These are phyloP conservation scores for Azemiops feae DNA, from an alignment of 2,113 vertebrate species.

Conservation along the genomic window DNA sequence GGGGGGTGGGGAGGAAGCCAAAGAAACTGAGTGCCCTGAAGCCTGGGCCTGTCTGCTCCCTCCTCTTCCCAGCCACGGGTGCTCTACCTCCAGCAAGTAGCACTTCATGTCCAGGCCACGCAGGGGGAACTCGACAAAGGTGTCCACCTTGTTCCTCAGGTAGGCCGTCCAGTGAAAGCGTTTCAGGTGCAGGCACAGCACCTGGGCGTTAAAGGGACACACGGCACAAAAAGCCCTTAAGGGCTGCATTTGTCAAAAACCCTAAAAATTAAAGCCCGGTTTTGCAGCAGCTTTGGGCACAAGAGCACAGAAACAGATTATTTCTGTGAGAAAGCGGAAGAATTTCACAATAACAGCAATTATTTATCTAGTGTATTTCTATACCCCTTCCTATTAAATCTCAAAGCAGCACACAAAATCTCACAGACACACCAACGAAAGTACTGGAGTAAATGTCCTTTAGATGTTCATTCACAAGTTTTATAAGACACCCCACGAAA, in stretches of 20 bases:
- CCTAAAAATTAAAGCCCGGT: neutral
- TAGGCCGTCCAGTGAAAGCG: conserved; percentile 98
- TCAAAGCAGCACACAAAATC: neutral
- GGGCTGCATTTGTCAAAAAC: rapidly evolving
- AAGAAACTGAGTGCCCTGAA: neutral
- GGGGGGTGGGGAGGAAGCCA: conserved; percentile 10
- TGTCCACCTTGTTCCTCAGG: conserved; percentile 96
- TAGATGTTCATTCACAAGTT: neutral
- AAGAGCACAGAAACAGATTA: neutral
- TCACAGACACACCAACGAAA: neutral
- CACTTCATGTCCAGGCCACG: conserved; percentile 91
- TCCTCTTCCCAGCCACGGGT: rapidly evolving
- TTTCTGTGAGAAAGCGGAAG: neutral
- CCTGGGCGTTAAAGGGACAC: conserved; percentile 66
- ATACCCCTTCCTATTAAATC: neutral
- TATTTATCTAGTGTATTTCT: neutral
- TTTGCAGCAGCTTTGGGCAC: neutral
- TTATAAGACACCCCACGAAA: neutral
- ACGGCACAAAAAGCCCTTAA: neutral
- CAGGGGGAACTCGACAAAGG: conserved; percentile 93
- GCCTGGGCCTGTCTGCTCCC: rapidly evolving
- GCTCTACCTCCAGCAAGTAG: conserved; percentile 89
- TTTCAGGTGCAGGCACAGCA: conserved; percentile 96
- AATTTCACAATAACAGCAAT: neutral
- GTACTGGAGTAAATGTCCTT: too few relatives aligned